Evolutionary conservation across 2,113 vertebrate genomes (phyloP).

Genomic region (Phasianus colchicus): DNA sequence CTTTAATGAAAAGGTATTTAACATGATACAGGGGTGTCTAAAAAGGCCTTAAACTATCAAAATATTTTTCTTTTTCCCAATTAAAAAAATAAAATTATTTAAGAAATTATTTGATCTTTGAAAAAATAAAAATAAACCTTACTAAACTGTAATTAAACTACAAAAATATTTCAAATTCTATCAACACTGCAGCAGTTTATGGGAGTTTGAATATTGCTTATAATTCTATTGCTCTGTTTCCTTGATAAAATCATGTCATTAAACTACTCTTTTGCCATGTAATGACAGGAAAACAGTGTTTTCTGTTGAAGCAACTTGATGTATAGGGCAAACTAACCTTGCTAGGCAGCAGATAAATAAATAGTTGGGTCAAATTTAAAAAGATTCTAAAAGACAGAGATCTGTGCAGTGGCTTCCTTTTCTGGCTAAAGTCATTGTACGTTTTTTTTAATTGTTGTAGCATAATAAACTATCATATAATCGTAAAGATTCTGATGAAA

Average conservation of each 20-base stretch:
- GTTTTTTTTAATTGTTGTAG: background rate
- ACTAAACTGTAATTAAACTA: constrained; percentile 1
- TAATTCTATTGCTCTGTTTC: background rate
- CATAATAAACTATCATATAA: background rate
- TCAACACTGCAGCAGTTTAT: background rate
- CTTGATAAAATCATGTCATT: background rate
- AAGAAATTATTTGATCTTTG: background rate
- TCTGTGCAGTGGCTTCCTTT: background rate
- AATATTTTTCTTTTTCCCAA: background rate
- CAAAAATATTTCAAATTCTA: background rate
- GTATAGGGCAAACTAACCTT: background rate
- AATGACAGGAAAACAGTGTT: background rate
- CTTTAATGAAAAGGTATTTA: constrained; percentile 68
- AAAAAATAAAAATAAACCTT: background rate
- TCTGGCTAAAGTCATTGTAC: background rate
- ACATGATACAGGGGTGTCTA: constrained; percentile 59
- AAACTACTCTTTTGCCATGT: background rate
- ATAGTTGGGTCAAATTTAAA: background rate
- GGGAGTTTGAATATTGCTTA: background rate
- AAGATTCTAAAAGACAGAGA: background rate
- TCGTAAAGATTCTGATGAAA: background rate
- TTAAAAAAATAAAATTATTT: background rate
- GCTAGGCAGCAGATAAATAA: background rate
- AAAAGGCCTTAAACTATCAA: constrained; percentile 47
- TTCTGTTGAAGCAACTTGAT: background rate